A percentile compares a stretch with the other conserved stretches of the same genome.
Evolutionary conservation across 2,113 vertebrate species (phyloP).

Genomic region (Mirounga angustirostris): DNA sequence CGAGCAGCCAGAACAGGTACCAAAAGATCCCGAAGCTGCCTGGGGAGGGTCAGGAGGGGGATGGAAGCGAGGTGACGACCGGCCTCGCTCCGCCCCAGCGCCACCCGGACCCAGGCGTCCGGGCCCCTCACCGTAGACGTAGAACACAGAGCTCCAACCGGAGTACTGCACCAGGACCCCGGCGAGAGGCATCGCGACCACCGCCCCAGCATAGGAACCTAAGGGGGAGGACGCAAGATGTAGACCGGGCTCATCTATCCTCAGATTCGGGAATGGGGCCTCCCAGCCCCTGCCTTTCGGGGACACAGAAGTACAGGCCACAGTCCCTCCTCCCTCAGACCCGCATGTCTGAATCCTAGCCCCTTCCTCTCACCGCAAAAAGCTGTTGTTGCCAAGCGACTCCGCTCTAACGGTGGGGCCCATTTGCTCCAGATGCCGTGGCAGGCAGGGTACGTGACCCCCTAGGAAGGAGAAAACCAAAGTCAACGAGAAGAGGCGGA

Average conservation of each 20-base stretch:
- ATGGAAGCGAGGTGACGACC: not conserved
- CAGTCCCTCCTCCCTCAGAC: not conserved
- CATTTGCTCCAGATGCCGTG: conserved; percentile 92
- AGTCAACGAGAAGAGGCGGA: not conserved
- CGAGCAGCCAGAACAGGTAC: conserved; percentile 88
- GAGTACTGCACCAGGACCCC: conserved; percentile 95
- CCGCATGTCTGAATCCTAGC: not conserved
- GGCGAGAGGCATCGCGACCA: conserved; percentile 95
- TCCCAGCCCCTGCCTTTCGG: not conserved
- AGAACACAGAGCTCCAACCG: conserved; percentile 95
- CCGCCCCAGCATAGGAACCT: conserved; percentile 96
- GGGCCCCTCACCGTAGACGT: conserved; percentile 91
- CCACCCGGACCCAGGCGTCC: not conserved
- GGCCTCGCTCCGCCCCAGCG: not conserved
- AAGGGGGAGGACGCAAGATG: not conserved
- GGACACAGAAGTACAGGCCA: not conserved
- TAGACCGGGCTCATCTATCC: not conserved
- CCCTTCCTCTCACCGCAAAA: conserved; percentile 78
- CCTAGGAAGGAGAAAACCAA: conserved; percentile 83
- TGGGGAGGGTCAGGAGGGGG: conserved; percentile 17
- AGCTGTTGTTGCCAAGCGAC: conserved; percentile 76
- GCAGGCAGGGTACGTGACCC: conserved; percentile 96
- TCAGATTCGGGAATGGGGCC: not conserved
- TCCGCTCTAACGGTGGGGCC: conserved; percentile 81
- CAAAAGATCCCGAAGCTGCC: conserved; percentile 88